Evolutionary conservation across 2,113 vertebrate species (phyloP).

Genomic region (Tylochromis polylepis): DNA sequence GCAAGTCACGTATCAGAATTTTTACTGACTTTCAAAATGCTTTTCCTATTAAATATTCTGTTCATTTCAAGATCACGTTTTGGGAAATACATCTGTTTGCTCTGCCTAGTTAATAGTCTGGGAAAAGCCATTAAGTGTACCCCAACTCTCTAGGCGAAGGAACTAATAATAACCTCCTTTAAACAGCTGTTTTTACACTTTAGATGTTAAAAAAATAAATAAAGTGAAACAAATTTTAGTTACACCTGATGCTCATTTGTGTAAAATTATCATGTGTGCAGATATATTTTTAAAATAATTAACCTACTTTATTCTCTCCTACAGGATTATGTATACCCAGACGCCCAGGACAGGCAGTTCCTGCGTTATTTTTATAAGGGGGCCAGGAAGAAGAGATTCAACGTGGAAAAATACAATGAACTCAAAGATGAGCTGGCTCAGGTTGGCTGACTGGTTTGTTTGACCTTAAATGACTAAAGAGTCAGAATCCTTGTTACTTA

Average conservation of each 20-base stretch:
- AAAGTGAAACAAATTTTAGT: background rate
- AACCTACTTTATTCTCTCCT: background rate
- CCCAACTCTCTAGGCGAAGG: background rate
- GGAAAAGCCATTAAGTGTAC: background rate
- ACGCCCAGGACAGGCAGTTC: constrained; percentile 79
- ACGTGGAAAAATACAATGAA: constrained; percentile 83
- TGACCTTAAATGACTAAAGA: background rate
- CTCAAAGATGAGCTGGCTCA: constrained; percentile 82
- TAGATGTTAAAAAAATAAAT: background rate
- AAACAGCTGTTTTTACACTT: background rate
- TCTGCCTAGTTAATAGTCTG: background rate
- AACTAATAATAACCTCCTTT: background rate
- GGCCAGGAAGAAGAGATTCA: constrained; percentile 77
- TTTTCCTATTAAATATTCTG: background rate
- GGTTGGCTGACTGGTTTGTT: constrained; percentile 64
- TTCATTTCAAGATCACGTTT: background rate
- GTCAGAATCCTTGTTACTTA: background rate
- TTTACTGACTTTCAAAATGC: background rate
- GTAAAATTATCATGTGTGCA: background rate
- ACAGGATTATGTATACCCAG: constrained; percentile 89
- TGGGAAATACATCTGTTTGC: background rate
- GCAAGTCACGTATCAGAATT: background rate
- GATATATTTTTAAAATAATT: background rate
- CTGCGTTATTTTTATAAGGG: constrained; percentile 85
- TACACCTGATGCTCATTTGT: background rate